These are phyloP conservation scores for Tineola bisselliella DNA, from an alignment of 2,888 invertebrate species.

Conservation along the genomic window DNA sequence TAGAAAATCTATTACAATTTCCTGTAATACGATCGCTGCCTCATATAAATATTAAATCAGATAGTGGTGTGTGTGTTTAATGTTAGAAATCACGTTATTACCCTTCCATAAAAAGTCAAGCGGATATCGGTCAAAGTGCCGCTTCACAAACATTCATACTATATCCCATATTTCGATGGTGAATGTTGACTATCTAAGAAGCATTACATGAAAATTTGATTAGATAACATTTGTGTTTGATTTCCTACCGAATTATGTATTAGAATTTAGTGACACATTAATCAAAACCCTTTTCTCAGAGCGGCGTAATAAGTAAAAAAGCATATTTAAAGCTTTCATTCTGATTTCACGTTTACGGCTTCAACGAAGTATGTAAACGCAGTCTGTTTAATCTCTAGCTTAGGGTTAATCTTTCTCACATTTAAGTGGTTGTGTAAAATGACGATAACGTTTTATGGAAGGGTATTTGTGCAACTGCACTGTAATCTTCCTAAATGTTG, in stretches of 20 bases:
- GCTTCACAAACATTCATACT: slow-evolving; percentile 9
- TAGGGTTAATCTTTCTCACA: slow-evolving; percentile 5
- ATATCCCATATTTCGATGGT: background rate
- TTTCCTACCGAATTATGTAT: slow-evolving; percentile 4
- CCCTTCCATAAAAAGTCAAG: slow-evolving; percentile 9
- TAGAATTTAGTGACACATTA: background rate
- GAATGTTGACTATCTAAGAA: background rate
- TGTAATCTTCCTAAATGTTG: slow-evolving; percentile 1
- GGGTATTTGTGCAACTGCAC: background rate
- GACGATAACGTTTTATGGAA: background rate
- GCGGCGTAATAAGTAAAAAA: background rate
- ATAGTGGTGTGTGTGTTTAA: background rate
- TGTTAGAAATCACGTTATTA: slow-evolving; percentile 1
- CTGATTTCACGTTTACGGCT: background rate
- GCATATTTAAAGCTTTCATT: background rate
- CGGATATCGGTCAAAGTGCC: slow-evolving; percentile 13
- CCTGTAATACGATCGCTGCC: background rate
- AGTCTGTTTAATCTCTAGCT: background rate
- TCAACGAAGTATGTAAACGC: background rate
- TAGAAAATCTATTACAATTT: slow-evolving; percentile 5
- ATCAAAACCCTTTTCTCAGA: background rate
- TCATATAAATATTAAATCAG: background rate
- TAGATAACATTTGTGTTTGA: slow-evolving; percentile 4
- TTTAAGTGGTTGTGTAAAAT: slow-evolving; percentile 8
- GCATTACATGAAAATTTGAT: background rate